Base-by-base conservation (phyloP, 2,888 invertebrate species). In the Spisula subtruncata region DNA sequence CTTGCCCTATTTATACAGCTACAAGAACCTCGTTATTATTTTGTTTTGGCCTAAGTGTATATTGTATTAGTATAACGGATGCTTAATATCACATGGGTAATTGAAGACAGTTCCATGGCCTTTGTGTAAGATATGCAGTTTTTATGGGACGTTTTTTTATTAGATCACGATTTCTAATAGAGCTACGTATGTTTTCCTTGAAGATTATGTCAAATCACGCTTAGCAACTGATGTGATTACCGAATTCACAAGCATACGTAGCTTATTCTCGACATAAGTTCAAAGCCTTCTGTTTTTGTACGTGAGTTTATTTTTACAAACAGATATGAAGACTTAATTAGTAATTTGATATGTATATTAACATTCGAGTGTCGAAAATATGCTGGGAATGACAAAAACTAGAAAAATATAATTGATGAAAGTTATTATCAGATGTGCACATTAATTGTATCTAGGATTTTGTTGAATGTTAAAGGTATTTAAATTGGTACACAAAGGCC, bases 361-460 rank as follows among this genome's bases (percentile, higher is more conserved):
- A 75, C 32, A 35, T 75, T 35, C 18, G 35, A 75, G 75, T 75
- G 35, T 25, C 35, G 35, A 75, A 75, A 35, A 32, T 75, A 75
- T 75, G 75, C 75, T 14, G 32, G 18, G 75, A 75, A 75, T 75
- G 29, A 35, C 32, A 75, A 75, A 75, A 75, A 12, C 2, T 2
- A 25, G n/a, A 66, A 10, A 66, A n/a, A 25, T 75, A 35, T 75
- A 35, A 75, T 75, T 75, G 75, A 75, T 75, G 75, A 35, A 75
- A 6, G 12, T 4, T 12, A 75, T 29, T 1, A 32, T 35, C 25
- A 66, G 60, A 66, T 12, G 6, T 66, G 60, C n/a, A 66, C 10
- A n/a, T 66, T 66, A 12, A n/a, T 25, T 66, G n/a, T 25, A 66
- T 66, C 6, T 66, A 66, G n/a, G 25, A 10, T 25, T 66, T 12